Evolutionary conservation across 2,888 invertebrate genomes (phyloP), one percentile per base, ranked within the genome.

Genomic region (Drosophila eohydei): DNA sequence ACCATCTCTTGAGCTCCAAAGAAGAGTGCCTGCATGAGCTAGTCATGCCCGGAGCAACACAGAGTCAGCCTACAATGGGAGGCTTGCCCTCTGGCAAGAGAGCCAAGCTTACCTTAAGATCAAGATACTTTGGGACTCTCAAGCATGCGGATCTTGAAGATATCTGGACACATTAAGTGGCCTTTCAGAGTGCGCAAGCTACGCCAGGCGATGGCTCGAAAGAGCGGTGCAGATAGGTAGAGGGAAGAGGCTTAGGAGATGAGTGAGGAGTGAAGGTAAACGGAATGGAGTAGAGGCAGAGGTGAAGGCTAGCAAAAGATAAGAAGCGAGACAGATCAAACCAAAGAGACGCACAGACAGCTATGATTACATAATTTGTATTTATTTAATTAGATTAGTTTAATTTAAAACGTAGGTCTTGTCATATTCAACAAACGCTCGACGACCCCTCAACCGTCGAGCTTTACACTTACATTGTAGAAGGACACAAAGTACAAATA

Each of bases 301-400:
- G 34, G 5, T 12, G 21, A 48, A 16, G 34, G 26, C 12, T 32
- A 51, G 38, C 48, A 34, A 34, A 4, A 57, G 12, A 34, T 43
- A 26, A 6, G 21, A 38, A 50, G n/a, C 46, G 34, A 32, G 16
- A 41, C 26, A 54, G 16, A 43, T 14, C 12, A 34, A n/a, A 54
- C 21, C 4, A 48, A n/a, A 55, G 30, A 55, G 12, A 58, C 40
- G 46, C 34, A 41, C 26, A 21, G 9, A 34, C 34, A 46, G 14
- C 3, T 69, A 67, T 51, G 60, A 61, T 55, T 61, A 71, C 44
- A 66, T 21, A 43, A 21, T 71, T 69, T 67, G 69, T 12, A 55
- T 74, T 81, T 83, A 74, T 78, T 74, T 73, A 76, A 74, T 84
- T 65, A 74, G 60, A 69, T 81, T 74, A 83, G 70, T 83, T 83